Base-by-base conservation (phyloP, 2,113 vertebrate genomes). In the Anser cygnoides region DNA sequence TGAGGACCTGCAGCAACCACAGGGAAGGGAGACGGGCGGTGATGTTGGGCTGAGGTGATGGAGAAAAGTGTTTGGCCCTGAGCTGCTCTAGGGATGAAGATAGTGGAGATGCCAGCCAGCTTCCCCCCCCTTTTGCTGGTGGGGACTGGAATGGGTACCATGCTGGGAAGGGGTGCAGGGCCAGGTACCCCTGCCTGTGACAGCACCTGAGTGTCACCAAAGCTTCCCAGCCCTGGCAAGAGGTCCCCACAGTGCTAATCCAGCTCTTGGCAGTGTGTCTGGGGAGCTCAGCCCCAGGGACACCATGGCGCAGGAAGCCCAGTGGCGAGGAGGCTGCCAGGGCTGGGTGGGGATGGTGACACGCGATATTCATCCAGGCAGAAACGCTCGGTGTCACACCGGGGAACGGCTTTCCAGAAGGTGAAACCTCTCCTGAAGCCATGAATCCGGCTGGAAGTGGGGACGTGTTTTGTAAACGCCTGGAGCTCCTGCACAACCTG, bases 381-480 rank as follows among this genome's bases (percentile, higher is more conserved):
- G 66, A 71, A 80, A 80, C 71, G 16, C 41, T 46, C 0, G 0
- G 52, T 74, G n/a, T 84, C 84, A 76, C 39, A 57, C 19, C 46
- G 7, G 55, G 66, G 43, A 65, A 72, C 1, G 4, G 55, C 52
- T 89, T 92, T 58, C 68, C 61, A 74, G 76, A 78, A 94, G 73
- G 68, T 87, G 65, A 93, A 81, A 92, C 52, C 22, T 90, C 83
- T 82, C 84, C 65, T 1, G 7, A 35, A 90, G 68, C 76, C 49
- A 29, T 5, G 29, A 94, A 67, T 10, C 57, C 0, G 0, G 35
- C 57, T 84, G 76, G 68, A 89, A 93, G 75, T 0, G 0, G 65
- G 89, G 65, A 20, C 0, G 4, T 90, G 80, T 93, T 96, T 84
- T 77, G 92, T 94, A 93, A 97, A 94, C 25, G 81, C 22, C 46